A percentile compares a stretch with the other conserved stretches of the same genome.
Conservation (phyloP, 2,888 invertebrate species). For the Ichneumon xanthorius region DNA sequence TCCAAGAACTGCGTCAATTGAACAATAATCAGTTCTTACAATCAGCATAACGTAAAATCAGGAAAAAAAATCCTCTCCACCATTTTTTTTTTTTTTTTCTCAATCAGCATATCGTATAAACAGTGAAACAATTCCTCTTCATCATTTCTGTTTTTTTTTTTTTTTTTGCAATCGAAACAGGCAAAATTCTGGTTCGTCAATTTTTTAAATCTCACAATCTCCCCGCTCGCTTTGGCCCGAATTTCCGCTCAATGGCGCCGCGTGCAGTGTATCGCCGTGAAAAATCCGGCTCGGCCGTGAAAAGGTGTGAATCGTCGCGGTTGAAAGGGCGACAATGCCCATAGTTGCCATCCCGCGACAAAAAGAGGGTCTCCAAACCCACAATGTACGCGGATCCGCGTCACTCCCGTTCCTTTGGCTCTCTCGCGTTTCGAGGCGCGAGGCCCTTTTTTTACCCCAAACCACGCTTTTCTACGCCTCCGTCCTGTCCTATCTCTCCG, state of each 20-base stretch:
- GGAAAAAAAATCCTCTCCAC: too few relatives aligned
- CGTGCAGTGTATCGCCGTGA: slow-evolving; percentile 66
- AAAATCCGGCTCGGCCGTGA: slow-evolving; percentile 79
- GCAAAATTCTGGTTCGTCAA: not conserved
- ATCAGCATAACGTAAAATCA: too few relatives aligned
- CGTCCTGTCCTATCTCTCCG: too few relatives aligned
- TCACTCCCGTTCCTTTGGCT: slow-evolving; percentile 56
- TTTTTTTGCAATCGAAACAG: not conserved
- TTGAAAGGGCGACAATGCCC: slow-evolving; percentile 82
- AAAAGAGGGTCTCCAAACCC: slow-evolving; percentile 80
- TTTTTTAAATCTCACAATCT: not conserved
- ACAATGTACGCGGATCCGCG: slow-evolving; percentile 78
- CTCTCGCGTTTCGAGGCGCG: slow-evolving; percentile 48
- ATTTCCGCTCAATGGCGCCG: slow-evolving; percentile 76
- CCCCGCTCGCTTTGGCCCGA: slow-evolving; percentile 61
- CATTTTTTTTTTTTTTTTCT: not conserved
- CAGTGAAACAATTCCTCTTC: not conserved
- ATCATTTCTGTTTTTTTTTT: not conserved
- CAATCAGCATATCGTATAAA: too few relatives aligned
- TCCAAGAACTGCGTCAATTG: too few relatives aligned
- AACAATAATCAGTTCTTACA: too few relatives aligned
- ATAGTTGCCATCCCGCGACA: slow-evolving; percentile 74
- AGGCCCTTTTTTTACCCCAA: not conserved
- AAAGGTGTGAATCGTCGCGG: slow-evolving; percentile 83
- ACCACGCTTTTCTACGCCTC: slow-evolving; percentile 3